Base-by-base conservation (phyloP, 2,113 vertebrate species). In the Coptodon rendalli region DNA sequence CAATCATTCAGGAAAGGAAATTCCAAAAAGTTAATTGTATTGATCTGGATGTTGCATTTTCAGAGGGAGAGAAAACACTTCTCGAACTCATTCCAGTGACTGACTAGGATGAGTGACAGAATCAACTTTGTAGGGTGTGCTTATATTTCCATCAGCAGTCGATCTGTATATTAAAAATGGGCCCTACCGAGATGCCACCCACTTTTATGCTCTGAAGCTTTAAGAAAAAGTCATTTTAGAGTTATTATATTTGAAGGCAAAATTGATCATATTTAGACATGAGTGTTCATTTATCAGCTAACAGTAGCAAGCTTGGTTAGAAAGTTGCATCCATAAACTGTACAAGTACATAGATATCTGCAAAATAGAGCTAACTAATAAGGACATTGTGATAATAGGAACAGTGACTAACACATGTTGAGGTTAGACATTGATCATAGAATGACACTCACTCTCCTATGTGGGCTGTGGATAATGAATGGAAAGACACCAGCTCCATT, bases 371-470 rank as follows among this genome's bases (percentile, higher is more conserved):
- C 24, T 76, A 38, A 38, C 63, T 38, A 68, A 68, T 68, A 38
- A 22, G 63, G 34, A 38, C 63, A 68, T 0, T 5, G 11, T 34
- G 63, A 68, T n/a, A 68, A 68, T 3, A 68, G 19, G 10, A 34
- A 66, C 61, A 76, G 9, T 76, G 24, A 50, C 24, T 50, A 76
- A 50, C 14, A 48, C 6, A 48, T 50, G 24, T 78, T 52, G 45
- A 78, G 17, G 24, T 19, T 50, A 78, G 27, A 52, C 45, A 50
- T 5, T 52, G 27, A 7, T 31, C 27, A 52, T n/a, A 3, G 40
- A 7, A 52, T 78, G 73, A 52, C 16, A 93, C 96, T 96, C 76
- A 96, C 96, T 97, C 96, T 88, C 92, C 94, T 45, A 89, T 59
- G 52, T 83, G 63, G 86, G 92, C 81, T 6, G 91, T 93, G 82